Base-by-base conservation (phyloP, 2,888 invertebrate genomes). In the Drosophila pseudotakahashii region DNA sequence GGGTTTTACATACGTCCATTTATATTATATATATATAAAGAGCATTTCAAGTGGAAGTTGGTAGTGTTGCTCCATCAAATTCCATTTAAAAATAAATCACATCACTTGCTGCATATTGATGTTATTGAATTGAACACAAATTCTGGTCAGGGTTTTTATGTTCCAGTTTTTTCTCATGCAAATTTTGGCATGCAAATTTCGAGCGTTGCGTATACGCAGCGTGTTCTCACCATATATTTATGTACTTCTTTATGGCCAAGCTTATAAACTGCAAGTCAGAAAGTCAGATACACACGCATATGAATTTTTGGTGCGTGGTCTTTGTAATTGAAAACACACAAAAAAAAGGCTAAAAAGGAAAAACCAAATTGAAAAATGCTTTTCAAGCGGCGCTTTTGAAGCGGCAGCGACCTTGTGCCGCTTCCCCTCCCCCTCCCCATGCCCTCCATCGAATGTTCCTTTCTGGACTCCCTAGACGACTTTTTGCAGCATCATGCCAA, bases 401-500 rank as follows among this genome's bases (percentile, higher is more conserved):
- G 76, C 44, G 30, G 37, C 58, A 39, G 80, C 76, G 82, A 82
- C 80, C 85, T 81, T 84, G 76, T 51, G 42, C 42, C 47, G 45
- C 64, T 11, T 13, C 16, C 9, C 4, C 59, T 14, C 58, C 50
- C 23, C n/a, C n/a, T n/a, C n/a, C n/a, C n/a, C n/a, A n/a, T n/a
- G n/a, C n/a, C n/a, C 59, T 16, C 61, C 50, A 16, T 7, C 34
- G 7, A 37, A 16, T 37, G 51, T 23, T 30, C 14, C 51, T 42
- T 34, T 26, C 58, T 47, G 48, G 45, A 16, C 37, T 54, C 70
- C 19, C 30, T 30, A 14, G 26, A 6, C 26, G 37, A 36, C 51
- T 80, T 88, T 88, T 68, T 77, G 84, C 87, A 80, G 72, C 78
- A 87, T 87, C 85, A 89, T 89, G 85, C 75, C 82, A 78, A 78